These are phyloP conservation scores for Aptenodytes forsteri DNA, from an alignment of 2,113 vertebrate genomes.

Conservation along the genomic window DNA sequence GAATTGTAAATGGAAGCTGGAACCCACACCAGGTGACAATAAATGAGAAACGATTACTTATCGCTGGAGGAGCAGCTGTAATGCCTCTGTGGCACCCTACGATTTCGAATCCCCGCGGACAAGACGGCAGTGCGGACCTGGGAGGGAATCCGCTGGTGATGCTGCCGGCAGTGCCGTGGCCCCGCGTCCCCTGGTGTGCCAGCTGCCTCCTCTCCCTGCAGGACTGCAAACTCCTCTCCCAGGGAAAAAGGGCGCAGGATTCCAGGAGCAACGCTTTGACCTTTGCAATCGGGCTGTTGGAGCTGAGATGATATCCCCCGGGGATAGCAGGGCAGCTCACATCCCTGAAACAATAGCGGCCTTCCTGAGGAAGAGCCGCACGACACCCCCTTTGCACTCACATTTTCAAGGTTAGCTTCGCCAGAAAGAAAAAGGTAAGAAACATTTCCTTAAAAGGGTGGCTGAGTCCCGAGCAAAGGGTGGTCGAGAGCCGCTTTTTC, in stretches of 20 bases:
- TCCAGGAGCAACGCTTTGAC: neutral
- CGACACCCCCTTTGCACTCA: neutral
- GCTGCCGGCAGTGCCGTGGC: neutral
- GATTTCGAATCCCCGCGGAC: rapidly evolving
- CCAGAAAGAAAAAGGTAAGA: neutral
- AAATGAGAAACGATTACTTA: neutral
- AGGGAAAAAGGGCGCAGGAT: neutral
- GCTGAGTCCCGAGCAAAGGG: neutral
- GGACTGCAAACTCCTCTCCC: neutral
- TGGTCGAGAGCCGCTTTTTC: neutral
- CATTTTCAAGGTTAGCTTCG: neutral
- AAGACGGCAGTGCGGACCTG: rapidly evolving
- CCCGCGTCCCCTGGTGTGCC: neutral
- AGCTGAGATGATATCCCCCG: rapidly evolving
- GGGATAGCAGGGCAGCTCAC: neutral
- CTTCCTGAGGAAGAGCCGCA: neutral
- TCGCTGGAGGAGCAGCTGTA: neutral
- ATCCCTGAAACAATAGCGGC: neutral
- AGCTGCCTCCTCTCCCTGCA: neutral
- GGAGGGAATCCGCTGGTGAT: rapidly evolving
- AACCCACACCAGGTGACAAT: neutral
- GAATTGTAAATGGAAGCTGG: neutral
- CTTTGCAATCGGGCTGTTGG: neutral
- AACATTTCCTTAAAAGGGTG: neutral
- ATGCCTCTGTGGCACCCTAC: neutral